Evolutionary conservation across 2,113 vertebrate species (phyloP).

Genomic region (Leucopsar rothschildi): DNA sequence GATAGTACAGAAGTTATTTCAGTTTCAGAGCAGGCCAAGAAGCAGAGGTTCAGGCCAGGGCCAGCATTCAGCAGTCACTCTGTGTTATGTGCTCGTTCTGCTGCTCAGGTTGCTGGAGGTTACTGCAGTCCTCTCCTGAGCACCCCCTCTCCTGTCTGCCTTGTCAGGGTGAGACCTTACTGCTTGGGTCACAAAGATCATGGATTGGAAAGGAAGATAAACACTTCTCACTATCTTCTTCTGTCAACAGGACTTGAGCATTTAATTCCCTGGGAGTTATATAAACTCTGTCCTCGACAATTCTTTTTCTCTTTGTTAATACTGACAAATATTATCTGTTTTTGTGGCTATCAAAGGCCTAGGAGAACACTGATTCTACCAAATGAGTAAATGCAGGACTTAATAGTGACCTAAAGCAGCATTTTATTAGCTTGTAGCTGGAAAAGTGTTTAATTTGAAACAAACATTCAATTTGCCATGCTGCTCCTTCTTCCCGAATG

Average conservation of each 20-base stretch:
- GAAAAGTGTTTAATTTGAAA: background rate
- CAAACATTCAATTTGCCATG: background rate
- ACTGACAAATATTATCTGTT: background rate
- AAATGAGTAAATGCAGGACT: background rate
- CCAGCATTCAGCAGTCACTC: rapidly evolving
- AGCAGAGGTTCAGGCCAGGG: background rate
- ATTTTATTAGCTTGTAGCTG: background rate
- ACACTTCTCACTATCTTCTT: background rate
- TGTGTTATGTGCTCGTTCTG: background rate
- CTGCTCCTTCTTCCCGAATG: background rate
- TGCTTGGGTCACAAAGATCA: background rate
- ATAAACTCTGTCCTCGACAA: background rate
- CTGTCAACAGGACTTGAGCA: background rate
- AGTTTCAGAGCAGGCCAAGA: background rate
- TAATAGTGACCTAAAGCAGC: background rate
- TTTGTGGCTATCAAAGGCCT: background rate
- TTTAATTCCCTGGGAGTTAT: background rate
- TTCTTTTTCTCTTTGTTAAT: background rate
- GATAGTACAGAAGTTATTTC: background rate
- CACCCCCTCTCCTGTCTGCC: background rate
- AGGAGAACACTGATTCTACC: background rate
- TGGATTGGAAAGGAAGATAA: background rate
- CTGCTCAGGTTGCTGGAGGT: background rate
- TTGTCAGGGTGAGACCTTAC: background rate
- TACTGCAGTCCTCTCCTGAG: rapidly evolving